Conservation (phyloP, 2,797 vertebrate genomes). For the Peromyscus nudipes region DNA sequence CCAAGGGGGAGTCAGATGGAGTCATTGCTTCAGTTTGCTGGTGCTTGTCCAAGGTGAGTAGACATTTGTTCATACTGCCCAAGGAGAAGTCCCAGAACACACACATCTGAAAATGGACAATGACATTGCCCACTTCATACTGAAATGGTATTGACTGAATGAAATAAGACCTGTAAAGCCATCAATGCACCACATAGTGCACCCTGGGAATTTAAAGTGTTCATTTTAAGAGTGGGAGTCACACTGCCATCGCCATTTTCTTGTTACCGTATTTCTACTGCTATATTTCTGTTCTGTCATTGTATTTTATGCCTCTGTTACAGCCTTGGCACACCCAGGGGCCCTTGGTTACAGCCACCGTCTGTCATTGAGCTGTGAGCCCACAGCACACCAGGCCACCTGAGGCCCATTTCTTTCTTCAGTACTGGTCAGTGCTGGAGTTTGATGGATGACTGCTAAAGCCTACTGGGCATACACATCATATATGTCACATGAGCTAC, state of each 20-base stretch:
- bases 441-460: constrained; percentile 10
- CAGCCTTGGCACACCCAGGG: background rate
- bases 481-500: background rate
- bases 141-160: background rate
- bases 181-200: background rate
- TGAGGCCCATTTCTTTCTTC: background rate
- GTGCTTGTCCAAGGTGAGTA: background rate
- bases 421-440: background rate
- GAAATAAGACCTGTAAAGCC: background rate
- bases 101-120: background rate
- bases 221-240: background rate
- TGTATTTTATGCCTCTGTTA: constrained; percentile 39
- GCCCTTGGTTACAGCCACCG: background rate
- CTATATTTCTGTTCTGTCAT: background rate
- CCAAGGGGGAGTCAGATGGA: background rate
- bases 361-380: background rate
- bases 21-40: background rate
- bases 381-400: rapidly evolving
- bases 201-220: background rate
- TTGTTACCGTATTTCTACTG: background rate
- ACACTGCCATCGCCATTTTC: background rate
- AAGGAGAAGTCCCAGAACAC: background rate
- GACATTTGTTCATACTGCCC: background rate
- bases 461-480: background rate
- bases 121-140: background rate